Base-by-base conservation (phyloP, 2,797 vertebrate genomes). In the Microhierax caerulescens region DNA sequence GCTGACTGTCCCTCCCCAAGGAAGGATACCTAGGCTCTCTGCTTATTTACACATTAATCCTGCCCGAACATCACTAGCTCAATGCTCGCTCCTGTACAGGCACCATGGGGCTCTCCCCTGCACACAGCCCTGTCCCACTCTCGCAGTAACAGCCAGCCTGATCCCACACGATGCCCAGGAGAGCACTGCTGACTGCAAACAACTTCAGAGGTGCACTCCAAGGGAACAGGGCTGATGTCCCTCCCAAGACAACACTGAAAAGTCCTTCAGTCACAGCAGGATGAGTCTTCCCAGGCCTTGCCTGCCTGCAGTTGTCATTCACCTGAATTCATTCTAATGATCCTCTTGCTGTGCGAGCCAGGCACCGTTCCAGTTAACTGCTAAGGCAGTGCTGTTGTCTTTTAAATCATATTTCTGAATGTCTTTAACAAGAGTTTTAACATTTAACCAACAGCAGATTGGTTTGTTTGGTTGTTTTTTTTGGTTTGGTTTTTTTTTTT, bases 231-330 rank as follows among this genome's bases (percentile, higher is more conserved):
- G 63, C 63, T 84, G 76, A 41, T 2, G 1, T 39, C 51, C 36
- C 6, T 48, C 39, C 60, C n/a, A 27, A 0, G 1, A 21, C 4
- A 12, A 22, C 56, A 16, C 15, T 0, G 0, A 30, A 56, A 12
- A 85, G 65, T 45, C 67, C 43, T 34, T 13, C 18, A n/a, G 41
- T 27, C 28, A 70, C 11, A 0, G 21, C 56, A 43, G 64, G 36
- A 22, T 36, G 30, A 15, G 11, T 50, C n/a, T 48, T 25, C 51
- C 32, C 45, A 18, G 45, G 9, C 56, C 68, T 54, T 5, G 1
- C 47, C 21, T 53, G 65, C 23, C 84, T 37, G 68, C 24, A 30
- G 79, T 3, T 70, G 36, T 14, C 78, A 39, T 67, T 61, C 70
- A 81, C 51, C 39, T 22, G 48, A 72, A 50, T 8, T 36, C 65